These are phyloP conservation scores for Stichodactyla helianthus DNA, from an alignment of 64 coral and sea anemone genomes.

Conservation along the genomic window DNA sequence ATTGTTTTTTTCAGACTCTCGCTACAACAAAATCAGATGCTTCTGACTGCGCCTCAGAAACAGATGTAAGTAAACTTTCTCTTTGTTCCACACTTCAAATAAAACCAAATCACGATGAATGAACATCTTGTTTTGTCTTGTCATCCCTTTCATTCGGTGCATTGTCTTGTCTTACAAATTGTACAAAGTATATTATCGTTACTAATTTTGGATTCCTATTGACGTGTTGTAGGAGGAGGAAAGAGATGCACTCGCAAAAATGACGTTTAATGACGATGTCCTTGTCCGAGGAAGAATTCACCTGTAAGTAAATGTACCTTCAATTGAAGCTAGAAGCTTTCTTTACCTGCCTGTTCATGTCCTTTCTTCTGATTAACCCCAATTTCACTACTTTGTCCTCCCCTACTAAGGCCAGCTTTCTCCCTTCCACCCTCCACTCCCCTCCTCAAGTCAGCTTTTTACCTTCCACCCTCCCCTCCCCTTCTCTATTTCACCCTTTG, in stretches of 20 bases:
- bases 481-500: neutral
- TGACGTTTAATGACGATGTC: slow-evolving; percentile 93
- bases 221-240: slow-evolving; percentile 19
- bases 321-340: too few relatives aligned
- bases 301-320: slow-evolving; percentile 49
- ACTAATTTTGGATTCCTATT: neutral
- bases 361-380: neutral
- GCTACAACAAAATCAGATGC: neutral
- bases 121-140: too few relatives aligned
- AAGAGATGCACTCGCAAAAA: slow-evolving; percentile 68
- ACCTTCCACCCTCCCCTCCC: neutral
- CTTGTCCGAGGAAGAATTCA: slow-evolving; percentile 90
- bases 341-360: neutral
- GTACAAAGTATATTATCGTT: neutral
- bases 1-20: neutral
- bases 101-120: neutral
- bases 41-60: neutral
- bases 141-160: neutral
- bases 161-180: neutral
- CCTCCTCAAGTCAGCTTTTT: too few relatives aligned
- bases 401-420: too few relatives aligned
- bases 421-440: too few relatives aligned
- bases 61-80: slow-evolving; percentile 12
- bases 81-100: neutral
- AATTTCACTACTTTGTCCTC: too few relatives aligned